Evolutionary conservation across 2,888 invertebrate species (phyloP).

Genomic region (Petrolisthes cinctipes): DNA sequence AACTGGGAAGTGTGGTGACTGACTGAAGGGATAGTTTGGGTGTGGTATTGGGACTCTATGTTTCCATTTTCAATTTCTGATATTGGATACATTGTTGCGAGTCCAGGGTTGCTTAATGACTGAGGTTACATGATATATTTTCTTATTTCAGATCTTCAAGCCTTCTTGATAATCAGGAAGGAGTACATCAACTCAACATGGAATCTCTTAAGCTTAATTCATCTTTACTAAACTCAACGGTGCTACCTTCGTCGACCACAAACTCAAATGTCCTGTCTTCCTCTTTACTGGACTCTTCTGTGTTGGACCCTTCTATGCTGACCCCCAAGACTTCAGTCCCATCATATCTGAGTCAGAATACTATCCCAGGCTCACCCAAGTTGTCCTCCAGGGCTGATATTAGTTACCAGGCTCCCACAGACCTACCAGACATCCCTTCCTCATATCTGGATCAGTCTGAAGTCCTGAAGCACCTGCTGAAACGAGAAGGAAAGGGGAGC

Average conservation of each 20-base stretch:
- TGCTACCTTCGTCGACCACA: constrained; percentile 21
- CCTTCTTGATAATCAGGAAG: constrained; percentile 41
- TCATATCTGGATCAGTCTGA: constrained; percentile 64
- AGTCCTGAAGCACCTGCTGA: constrained; percentile 63
- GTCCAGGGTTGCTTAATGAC: too few species aligned
- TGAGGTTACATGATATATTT: too few species aligned
- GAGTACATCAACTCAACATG: constrained; percentile 42
- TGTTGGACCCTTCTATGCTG: constrained; percentile 32
- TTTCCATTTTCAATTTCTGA: too few species aligned
- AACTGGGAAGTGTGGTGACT: too few species aligned
- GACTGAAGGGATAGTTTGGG: too few species aligned
- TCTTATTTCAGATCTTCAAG: constrained; percentile 41
- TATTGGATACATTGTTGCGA: too few species aligned
- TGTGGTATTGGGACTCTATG: too few species aligned
- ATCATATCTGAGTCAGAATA: constrained; percentile 43
- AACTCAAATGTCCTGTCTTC: constrained; percentile 34
- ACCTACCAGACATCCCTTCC: constrained; percentile 59
- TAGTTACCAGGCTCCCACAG: constrained; percentile 35
- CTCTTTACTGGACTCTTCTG: constrained; percentile 31
- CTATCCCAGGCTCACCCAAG: constrained; percentile 47
- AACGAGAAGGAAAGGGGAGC: constrained; percentile 43
- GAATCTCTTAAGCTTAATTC: constrained; percentile 57
- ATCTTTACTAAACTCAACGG: constrained; percentile 39
- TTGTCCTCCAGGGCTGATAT: constrained; percentile 28
- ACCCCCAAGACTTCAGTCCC: constrained; percentile 37